These are phyloP conservation scores for Boloria selene DNA, from an alignment of 2,888 invertebrate genomes.

Conservation along the genomic window DNA sequence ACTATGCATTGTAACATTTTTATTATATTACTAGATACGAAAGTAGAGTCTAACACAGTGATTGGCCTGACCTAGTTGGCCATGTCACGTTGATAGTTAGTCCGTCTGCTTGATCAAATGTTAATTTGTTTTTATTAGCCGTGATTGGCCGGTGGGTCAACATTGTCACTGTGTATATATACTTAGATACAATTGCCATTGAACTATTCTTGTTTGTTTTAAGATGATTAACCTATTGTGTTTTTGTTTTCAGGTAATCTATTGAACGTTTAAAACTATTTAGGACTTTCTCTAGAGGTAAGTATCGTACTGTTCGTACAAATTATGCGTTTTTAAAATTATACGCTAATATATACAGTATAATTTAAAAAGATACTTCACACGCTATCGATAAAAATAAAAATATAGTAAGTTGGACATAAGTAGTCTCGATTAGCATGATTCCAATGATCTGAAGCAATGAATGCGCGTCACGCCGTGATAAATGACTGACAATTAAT, in stretches of 20 bases:
- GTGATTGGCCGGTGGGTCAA: conserved; percentile 75
- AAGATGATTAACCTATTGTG: conserved; percentile 11
- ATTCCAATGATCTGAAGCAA: conserved; percentile 41
- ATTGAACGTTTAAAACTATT: background rate
- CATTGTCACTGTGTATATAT: conserved; percentile 43
- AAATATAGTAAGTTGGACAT: too few species aligned
- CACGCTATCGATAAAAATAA: too few species aligned
- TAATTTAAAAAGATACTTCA: too few species aligned
- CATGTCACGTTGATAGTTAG: conserved; percentile 41
- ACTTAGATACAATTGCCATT: conserved; percentile 51
- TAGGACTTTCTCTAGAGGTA: background rate
- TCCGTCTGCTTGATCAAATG: conserved; percentile 61
- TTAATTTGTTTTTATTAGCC: conserved; percentile 74
- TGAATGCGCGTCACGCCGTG: conserved; percentile 46
- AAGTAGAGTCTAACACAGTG: conserved; percentile 28
- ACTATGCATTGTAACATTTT: conserved; percentile 4
- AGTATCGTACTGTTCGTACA: background rate
- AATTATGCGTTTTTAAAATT: too few species aligned
- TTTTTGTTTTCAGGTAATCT: conserved; percentile 17
- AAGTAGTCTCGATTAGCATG: conserved; percentile 5
- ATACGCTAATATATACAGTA: too few species aligned
- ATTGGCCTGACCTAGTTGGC: conserved; percentile 45
- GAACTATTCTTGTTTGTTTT: conserved; percentile 45
- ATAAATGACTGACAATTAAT: conserved; percentile 40
- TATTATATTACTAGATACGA: conserved; percentile 21